These are phyloP conservation scores for Amphimallon solstitiale DNA, from an alignment of 2,888 invertebrate species.

Conservation along the genomic window DNA sequence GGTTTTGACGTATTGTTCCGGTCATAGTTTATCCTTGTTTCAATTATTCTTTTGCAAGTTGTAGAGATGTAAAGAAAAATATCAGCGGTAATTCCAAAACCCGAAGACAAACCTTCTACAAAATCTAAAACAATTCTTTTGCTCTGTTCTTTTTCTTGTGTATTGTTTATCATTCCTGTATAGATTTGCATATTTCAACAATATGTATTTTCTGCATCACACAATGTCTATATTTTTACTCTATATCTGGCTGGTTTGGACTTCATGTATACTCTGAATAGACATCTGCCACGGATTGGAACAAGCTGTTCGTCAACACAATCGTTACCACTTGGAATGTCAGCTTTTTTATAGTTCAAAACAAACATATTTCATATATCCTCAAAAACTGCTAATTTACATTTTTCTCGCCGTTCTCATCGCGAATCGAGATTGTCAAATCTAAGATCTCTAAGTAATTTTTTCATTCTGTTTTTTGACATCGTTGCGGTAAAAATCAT, in stretches of 20 bases:
- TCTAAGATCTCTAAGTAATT: background rate
- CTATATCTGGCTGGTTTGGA: background rate
- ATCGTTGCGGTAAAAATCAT: background rate
- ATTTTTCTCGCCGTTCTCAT: background rate
- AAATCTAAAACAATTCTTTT: slow-evolving; percentile 1
- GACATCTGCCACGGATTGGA: background rate
- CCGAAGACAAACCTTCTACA: background rate
- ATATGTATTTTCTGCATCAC: background rate
- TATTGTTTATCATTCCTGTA: too few species aligned
- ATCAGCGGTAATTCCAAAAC: background rate
- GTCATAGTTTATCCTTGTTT: background rate
- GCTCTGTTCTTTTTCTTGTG: background rate
- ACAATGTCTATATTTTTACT: background rate
- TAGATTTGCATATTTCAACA: background rate
- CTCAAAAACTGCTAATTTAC: background rate
- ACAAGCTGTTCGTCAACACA: background rate
- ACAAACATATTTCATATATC: background rate
- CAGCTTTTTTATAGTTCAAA: background rate
- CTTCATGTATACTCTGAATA: background rate
- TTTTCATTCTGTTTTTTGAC: background rate
- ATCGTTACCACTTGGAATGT: background rate
- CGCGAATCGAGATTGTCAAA: background rate
- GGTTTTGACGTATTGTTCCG: background rate
- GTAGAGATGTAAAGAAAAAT: background rate
- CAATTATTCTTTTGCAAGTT: background rate